These are phyloP conservation scores for Trissoscelio sp. DNA, from an alignment of 2,888 invertebrate species.

Conservation along the genomic window DNA sequence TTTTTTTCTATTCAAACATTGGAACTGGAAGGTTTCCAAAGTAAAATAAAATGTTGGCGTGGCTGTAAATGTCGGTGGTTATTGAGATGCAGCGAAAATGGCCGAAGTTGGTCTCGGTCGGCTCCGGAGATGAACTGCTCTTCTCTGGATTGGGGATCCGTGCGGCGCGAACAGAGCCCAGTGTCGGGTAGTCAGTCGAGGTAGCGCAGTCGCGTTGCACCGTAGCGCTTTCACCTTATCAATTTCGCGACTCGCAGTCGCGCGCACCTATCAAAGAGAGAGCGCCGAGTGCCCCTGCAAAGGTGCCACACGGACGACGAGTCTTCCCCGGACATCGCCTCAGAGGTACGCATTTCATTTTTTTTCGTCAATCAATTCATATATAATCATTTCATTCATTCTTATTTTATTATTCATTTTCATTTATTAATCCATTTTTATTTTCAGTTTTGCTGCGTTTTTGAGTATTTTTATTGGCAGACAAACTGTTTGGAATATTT, in stretches of 20 bases:
- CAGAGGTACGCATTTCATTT: conserved; percentile 56
- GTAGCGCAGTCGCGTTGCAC: conserved; percentile 76
- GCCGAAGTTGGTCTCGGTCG: conserved; percentile 64
- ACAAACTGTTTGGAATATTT: too few species aligned
- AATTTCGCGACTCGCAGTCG: conserved; percentile 71
- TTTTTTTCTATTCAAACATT: too few species aligned
- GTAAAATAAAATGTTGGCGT: conserved; percentile 56
- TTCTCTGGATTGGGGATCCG: conserved; percentile 58
- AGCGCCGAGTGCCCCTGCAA: conserved; percentile 63
- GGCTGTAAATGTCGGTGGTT: conserved; percentile 54
- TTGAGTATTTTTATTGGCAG: too few species aligned
- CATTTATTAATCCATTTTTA: too few species aligned
- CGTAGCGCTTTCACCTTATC: conserved; percentile 71
- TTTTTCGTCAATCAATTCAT: too few species aligned
- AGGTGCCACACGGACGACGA: conserved; percentile 62
- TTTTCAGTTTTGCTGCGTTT: too few species aligned
- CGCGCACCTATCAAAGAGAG: conserved; percentile 67
- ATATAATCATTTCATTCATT: too few species aligned
- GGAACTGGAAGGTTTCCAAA: conserved; percentile 62
- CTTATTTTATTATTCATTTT: too few species aligned
- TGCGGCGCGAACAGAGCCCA: conserved; percentile 44
- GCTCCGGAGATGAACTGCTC: conserved; percentile 62
- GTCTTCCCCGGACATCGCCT: conserved; percentile 63
- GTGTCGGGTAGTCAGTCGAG: conserved; percentile 65
- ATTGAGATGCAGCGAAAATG: conserved; percentile 61